These are phyloP conservation scores for Drosophila helvetica DNA, from an alignment of 2,888 invertebrate genomes.

Conservation along the genomic window DNA sequence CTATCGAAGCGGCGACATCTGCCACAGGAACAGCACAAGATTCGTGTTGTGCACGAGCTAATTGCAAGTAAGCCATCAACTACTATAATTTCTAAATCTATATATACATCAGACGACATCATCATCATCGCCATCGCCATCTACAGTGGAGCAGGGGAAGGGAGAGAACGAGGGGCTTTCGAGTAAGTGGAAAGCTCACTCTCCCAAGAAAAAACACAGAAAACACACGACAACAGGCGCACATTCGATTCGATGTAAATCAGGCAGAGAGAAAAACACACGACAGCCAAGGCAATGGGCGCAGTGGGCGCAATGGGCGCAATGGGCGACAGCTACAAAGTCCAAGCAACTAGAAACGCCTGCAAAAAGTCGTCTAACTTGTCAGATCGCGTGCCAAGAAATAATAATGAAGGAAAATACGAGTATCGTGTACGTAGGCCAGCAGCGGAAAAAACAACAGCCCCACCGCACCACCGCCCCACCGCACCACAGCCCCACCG, in stretches of 20 bases:
- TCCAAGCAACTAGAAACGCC: conserved; percentile 28
- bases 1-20: conserved; percentile 12
- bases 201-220: conserved; percentile 28
- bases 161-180: not conserved
- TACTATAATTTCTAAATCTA: conserved; percentile 61
- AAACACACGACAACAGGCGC: not conserved
- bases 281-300: conserved; percentile 61
- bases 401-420: conserved; percentile 77
- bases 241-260: conserved; percentile 27
- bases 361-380: conserved; percentile 63
- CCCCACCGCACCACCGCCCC: conserved; percentile 6
- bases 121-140: not conserved
- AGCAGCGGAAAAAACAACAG: conserved; percentile 6
- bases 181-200: conserved; percentile 29
- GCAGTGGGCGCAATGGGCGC: conserved; percentile 39
- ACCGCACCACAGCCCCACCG: conserved; percentile 9
- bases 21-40: conserved; percentile 1
- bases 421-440: conserved; percentile 47
- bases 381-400: conserved; percentile 79
- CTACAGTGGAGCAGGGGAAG: not conserved
- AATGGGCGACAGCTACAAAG: conserved; percentile 61
- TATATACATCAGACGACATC: conserved; percentile 40
- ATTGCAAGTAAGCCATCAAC: conserved; percentile 57
- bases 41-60: conserved; percentile 21
- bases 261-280: conserved; percentile 42